Conservation (phyloP, 2,113 vertebrate genomes). For the Halcyon malimbica region DNA sequence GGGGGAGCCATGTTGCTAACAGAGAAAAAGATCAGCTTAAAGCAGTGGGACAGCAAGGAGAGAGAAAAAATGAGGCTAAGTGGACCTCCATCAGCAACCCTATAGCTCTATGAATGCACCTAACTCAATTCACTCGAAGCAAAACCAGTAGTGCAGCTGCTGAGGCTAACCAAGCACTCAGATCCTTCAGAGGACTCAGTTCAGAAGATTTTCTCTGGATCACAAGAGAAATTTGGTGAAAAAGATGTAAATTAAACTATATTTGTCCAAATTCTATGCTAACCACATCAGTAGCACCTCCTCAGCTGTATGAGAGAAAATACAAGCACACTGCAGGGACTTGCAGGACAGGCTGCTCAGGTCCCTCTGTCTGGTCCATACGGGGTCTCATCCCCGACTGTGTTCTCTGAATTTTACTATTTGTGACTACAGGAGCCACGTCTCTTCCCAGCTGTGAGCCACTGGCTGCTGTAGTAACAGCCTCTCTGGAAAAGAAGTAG, state of each 20-base stretch:
- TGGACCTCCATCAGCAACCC: not conserved
- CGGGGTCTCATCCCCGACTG: not conserved
- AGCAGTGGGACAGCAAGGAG: not conserved
- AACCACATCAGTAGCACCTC: not conserved
- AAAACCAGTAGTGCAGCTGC: not conserved
- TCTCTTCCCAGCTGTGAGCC: not conserved
- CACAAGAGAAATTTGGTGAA: not conserved
- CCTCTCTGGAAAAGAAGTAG: not conserved
- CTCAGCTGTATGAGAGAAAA: not conserved
- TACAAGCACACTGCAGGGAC: not conserved
- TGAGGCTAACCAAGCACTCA: fast-evolving
- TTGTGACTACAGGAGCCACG: not conserved
- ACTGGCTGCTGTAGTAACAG: not conserved
- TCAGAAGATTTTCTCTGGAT: not conserved
- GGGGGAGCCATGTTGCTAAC: fast-evolving
- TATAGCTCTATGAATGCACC: not conserved
- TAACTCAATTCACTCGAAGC: fast-evolving
- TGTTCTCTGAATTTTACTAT: not conserved
- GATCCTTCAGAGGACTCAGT: not conserved
- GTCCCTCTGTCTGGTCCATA: not conserved
- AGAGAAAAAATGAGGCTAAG: not conserved
- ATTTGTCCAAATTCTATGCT: not conserved
- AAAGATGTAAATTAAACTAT: not conserved
- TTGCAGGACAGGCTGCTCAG: not conserved
- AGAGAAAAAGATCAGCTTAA: not conserved